Conservation (phyloP, 2,797 vertebrate species). For the Urosaurus nigricauda region DNA sequence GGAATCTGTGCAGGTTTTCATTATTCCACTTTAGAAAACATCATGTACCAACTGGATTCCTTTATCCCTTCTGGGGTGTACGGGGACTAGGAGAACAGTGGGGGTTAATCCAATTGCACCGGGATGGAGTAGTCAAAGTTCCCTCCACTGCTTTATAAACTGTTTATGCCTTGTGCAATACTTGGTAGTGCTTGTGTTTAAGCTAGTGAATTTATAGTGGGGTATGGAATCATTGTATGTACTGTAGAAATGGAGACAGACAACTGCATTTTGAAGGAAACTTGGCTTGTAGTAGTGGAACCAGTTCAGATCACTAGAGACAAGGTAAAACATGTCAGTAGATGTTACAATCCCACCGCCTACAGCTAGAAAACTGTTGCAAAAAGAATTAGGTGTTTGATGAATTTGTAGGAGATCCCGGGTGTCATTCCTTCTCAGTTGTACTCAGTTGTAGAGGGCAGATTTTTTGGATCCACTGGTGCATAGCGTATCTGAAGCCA, state of each 20-base stretch:
- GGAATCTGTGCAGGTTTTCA: slow-evolving; percentile 68
- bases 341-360: slow-evolving; percentile 61
- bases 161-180: slow-evolving; percentile 24
- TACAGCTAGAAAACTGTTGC: slow-evolving; percentile 46
- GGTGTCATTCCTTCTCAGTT: background rate
- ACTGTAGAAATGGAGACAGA: slow-evolving; percentile 56
- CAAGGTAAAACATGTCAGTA: slow-evolving; percentile 54
- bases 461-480: background rate
- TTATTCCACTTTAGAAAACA: slow-evolving; percentile 69
- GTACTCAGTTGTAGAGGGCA: background rate
- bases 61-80: slow-evolving; percentile 58
- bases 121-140: slow-evolving; percentile 20
- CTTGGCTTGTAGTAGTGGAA: slow-evolving; percentile 66
- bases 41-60: slow-evolving; percentile 57
- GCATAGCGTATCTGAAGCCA: background rate
- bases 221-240: slow-evolving; percentile 51
- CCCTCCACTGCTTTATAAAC: slow-evolving; percentile 8
- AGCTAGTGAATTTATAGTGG: slow-evolving; percentile 25
- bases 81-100: background rate
- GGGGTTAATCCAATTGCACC: slow-evolving; percentile 35
- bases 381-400: slow-evolving; percentile 53
- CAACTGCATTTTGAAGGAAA: slow-evolving; percentile 67
- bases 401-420: background rate
- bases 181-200: background rate
- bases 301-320: slow-evolving; percentile 70